These are phyloP conservation scores for Pemphredon lugubris DNA, from an alignment of 2,888 invertebrate genomes.

Conservation along the genomic window DNA sequence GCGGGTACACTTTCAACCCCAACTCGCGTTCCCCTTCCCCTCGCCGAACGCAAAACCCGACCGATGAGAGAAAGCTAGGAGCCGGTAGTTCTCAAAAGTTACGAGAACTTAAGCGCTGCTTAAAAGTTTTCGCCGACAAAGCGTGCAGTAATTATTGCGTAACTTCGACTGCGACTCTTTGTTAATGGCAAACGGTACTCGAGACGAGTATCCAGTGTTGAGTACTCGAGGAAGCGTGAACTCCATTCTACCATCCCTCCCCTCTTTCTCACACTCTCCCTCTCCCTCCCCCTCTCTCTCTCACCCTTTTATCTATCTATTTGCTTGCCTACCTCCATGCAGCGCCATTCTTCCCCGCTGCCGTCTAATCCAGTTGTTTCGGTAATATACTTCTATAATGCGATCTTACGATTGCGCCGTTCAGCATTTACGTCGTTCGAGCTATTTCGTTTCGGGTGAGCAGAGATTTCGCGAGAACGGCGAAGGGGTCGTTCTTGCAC, in stretches of 20 bases:
- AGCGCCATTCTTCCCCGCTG: background rate
- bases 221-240: constrained; percentile 40
- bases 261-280: background rate
- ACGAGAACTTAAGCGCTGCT: background rate
- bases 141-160: constrained; percentile 47
- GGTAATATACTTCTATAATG: background rate
- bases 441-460: too few relatives aligned
- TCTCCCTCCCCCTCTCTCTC: too few relatives aligned
- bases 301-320: too few relatives aligned
- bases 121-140: constrained; percentile 14
- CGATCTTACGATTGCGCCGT: background rate
- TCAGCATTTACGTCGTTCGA: too few relatives aligned
- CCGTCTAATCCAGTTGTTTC: background rate
- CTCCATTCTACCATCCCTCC: constrained; percentile 24
- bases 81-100: constrained; percentile 25
- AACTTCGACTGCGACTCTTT: constrained; percentile 48
- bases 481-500: too few relatives aligned
- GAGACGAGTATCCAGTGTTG: constrained; percentile 35
- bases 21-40: too few relatives aligned
- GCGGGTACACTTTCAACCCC: too few relatives aligned
- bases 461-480: too few relatives aligned
- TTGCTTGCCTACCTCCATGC: too few relatives aligned
- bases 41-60: too few relatives aligned
- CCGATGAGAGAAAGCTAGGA: constrained; percentile 23
- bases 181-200: constrained; percentile 36